Evolutionary conservation across 2,888 invertebrate species (phyloP).

Genomic region (Allophyes oxyacanthae): DNA sequence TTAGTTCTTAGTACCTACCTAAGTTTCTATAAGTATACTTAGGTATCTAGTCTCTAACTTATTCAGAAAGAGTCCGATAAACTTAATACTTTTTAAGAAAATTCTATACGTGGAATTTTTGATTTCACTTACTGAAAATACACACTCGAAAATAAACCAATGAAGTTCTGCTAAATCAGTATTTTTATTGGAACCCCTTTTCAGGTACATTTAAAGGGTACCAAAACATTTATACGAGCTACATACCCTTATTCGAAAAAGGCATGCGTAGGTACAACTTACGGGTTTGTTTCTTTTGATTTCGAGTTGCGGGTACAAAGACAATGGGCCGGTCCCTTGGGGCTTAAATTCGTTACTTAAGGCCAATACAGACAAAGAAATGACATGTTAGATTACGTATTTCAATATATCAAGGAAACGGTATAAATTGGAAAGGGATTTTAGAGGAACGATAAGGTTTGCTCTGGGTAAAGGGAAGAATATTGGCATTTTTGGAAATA

Average conservation of each 20-base stretch:
- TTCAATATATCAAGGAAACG: conserved; percentile 47
- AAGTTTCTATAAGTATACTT: no score
- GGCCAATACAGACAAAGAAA: conserved; percentile 45
- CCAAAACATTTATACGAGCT: conserved; percentile 46
- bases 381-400: conserved; percentile 50
- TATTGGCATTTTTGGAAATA: conserved; percentile 22
- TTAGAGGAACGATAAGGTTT: conserved; percentile 20
- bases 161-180: conserved; percentile 6
- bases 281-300: conserved; percentile 44
- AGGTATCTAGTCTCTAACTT: no score
- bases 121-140: conserved; percentile 2
- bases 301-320: conserved; percentile 46
- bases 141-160: conserved; percentile 6
- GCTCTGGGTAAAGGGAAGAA: conserved; percentile 11
- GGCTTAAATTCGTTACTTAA: conserved; percentile 56
- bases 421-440: conserved; percentile 14
- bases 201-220: conserved; percentile 37
- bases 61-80: no score
- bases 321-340: conserved; percentile 43
- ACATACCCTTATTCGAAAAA: conserved; percentile 43
- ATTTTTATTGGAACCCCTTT: conserved; percentile 31
- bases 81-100: no score
- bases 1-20: no score
- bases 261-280: conserved; percentile 34
- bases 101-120: no score